phyloP scores from a whole-genome alignment of 2,797 vertebrate genomes.

The Alfaro cultratus region DNA sequence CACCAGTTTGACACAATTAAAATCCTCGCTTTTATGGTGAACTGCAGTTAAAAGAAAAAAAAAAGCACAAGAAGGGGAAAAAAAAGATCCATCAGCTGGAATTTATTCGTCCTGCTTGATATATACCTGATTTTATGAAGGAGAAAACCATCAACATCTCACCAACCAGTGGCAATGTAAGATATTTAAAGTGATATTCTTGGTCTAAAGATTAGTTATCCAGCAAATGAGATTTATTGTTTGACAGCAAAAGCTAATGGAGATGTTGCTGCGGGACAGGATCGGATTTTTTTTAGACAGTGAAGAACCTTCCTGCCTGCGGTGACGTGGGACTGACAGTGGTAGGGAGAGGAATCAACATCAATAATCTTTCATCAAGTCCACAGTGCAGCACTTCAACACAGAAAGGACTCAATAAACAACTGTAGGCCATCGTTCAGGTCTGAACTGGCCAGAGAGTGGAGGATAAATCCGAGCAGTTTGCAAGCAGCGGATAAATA shows the following conservation, averaged over 20 bases:
- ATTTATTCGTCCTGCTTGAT: conserved; percentile 52
- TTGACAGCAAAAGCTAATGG: conserved; percentile 71
- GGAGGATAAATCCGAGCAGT: conserved; percentile 29
- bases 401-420: conserved; percentile 80
- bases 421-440: conserved; percentile 80
- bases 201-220: conserved; percentile 74
- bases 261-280: conserved; percentile 71
- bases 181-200: conserved; percentile 63
- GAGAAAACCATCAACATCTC: conserved; percentile 37
- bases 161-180: conserved; percentile 52
- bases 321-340: conserved; percentile 76
- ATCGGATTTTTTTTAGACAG: conserved; percentile 80
- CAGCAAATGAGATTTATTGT: conserved; percentile 79
- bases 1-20: conserved; percentile 77
- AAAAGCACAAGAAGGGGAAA: neutral
- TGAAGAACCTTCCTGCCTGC: conserved; percentile 78
- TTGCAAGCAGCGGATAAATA: conserved; percentile 7
- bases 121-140: conserved; percentile 32
- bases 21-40: conserved; percentile 53
- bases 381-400: conserved; percentile 72
- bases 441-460: conserved; percentile 59
- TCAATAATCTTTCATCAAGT: conserved; percentile 86
- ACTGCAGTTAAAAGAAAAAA: conserved; percentile 36
- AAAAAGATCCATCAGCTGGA: conserved; percentile 21
- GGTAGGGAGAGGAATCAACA: conserved; percentile 80